Evolutionary conservation across 2,888 invertebrate genomes (phyloP).

Genomic region (Oligia strigilis): DNA sequence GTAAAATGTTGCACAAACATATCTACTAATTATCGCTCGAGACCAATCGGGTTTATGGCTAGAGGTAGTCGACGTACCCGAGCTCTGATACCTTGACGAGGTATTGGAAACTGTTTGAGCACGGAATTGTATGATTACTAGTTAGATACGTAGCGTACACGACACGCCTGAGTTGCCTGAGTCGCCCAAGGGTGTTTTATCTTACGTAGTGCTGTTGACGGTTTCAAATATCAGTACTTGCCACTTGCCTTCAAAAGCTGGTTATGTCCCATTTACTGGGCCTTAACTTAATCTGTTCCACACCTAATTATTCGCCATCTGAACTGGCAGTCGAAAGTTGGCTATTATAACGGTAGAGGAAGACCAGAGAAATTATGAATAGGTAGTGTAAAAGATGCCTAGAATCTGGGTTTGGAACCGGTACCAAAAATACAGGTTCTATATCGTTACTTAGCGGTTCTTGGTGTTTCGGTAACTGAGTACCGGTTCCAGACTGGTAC

Average conservation of each 20-base stretch:
- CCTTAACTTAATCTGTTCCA: background rate
- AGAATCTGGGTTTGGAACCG: no score
- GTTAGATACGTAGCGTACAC: constrained; percentile 9
- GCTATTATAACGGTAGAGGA: background rate
- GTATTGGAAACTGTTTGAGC: constrained; percentile 44
- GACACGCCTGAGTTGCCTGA: constrained; percentile 45
- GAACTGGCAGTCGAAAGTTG: background rate
- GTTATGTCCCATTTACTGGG: background rate
- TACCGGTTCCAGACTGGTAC: no score
- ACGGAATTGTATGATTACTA: constrained; percentile 34
- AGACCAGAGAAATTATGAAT: background rate
- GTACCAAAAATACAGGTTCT: no score
- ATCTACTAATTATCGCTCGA: constrained; percentile 59
- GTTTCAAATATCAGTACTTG: constrained; percentile 36
- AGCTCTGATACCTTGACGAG: constrained; percentile 53
- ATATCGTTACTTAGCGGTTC: no score
- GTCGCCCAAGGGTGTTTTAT: constrained; percentile 42
- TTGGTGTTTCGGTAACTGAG: no score
- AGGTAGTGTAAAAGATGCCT: background rate
- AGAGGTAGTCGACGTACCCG: constrained; percentile 39
- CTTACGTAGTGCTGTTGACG: constrained; percentile 26
- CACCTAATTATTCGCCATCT: background rate
- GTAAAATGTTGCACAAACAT: constrained; percentile 66
- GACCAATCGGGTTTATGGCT: constrained; percentile 57
- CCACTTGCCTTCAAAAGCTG: constrained; percentile 20